Conservation (phyloP, 92 coral and sea anemone species). For the Epizoanthus ramosus region DNA sequence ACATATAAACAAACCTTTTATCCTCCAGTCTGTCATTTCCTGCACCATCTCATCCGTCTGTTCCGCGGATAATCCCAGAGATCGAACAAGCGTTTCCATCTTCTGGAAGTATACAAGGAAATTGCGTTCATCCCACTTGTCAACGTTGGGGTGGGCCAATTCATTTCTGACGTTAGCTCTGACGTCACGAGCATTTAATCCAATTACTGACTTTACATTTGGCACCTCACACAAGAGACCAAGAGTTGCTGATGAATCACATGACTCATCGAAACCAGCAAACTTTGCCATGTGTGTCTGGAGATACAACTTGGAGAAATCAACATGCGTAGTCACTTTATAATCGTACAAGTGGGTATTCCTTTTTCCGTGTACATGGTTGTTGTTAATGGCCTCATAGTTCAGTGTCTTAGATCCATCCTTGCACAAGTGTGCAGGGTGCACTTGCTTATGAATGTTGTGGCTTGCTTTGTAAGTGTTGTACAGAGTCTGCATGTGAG, state of each 20-base stretch:
- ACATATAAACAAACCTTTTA: slow-evolving; percentile 56
- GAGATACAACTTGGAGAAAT: slow-evolving; percentile 72
- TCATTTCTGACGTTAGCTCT: slow-evolving; percentile 66
- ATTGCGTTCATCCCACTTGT: slow-evolving; percentile 52
- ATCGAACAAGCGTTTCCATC: slow-evolving; percentile 65
- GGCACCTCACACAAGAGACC: slow-evolving; percentile 58
- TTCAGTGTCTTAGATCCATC: slow-evolving; percentile 52
- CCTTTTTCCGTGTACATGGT: slow-evolving; percentile 33
- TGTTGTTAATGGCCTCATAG: slow-evolving; percentile 76
- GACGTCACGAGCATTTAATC: slow-evolving; percentile 53
- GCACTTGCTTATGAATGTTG: slow-evolving; percentile 57
- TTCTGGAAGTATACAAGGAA: slow-evolving; percentile 56
- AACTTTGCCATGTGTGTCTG: slow-evolving; percentile 81
- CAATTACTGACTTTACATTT: slow-evolving; percentile 45
- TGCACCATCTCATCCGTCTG: slow-evolving; percentile 53
- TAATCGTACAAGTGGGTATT: slow-evolving; percentile 59
- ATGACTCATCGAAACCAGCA: slow-evolving; percentile 70
- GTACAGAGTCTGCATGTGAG: slow-evolving; percentile 67
- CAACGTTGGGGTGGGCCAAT: slow-evolving; percentile 84
- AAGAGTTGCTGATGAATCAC: slow-evolving; percentile 75
- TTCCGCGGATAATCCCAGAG: slow-evolving; percentile 44
- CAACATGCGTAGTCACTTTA: slow-evolving; percentile 54
- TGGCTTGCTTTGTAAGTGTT: slow-evolving; percentile 14
- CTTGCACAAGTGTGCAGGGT: not conserved
- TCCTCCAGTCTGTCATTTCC: slow-evolving; percentile 66